Conservation (phyloP, 2,888 invertebrate species). For the Dendrolimus pini region DNA sequence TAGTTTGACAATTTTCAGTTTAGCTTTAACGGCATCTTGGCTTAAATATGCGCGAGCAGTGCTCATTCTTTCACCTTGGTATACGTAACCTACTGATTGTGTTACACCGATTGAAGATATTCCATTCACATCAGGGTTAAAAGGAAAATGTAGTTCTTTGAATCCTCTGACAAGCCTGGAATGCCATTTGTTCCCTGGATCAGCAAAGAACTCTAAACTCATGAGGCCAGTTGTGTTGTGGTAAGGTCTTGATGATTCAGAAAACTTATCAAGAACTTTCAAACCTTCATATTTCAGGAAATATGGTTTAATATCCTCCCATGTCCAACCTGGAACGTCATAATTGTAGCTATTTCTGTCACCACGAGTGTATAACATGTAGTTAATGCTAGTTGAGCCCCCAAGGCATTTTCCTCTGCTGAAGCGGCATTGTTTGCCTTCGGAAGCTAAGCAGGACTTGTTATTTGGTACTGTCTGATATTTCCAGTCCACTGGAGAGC, state of each 20-base stretch:
- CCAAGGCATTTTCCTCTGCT: constrained; percentile 50
- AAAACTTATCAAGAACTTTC: constrained; percentile 26
- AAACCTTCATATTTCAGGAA: constrained; percentile 47
- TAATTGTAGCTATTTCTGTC: constrained; percentile 38
- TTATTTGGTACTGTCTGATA: constrained; percentile 42
- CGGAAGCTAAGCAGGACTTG: constrained; percentile 39
- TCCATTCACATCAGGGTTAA: constrained; percentile 44
- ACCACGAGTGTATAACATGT: constrained; percentile 53
- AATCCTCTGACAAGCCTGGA: constrained; percentile 29
- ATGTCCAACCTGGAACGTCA: constrained; percentile 40
- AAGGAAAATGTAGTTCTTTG: constrained; percentile 28
- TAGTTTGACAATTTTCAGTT: constrained; percentile 31
- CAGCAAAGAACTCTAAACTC: constrained; percentile 32
- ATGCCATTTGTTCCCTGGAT: constrained; percentile 42
- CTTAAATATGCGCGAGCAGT: constrained; percentile 42
- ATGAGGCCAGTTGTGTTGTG: constrained; percentile 46
- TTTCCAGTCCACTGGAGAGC: constrained; percentile 38
- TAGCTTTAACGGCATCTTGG: constrained; percentile 23
- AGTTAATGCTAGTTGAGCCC: constrained; percentile 52
- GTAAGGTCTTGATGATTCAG: constrained; percentile 33
- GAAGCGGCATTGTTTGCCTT: constrained; percentile 31
- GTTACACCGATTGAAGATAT: constrained; percentile 44
- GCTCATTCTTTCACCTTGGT: constrained; percentile 39
- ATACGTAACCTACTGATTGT: constrained; percentile 34
- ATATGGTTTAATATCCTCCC: constrained; percentile 42